Evolutionary conservation across 2,888 invertebrate genomes (phyloP).

Genomic region (Myopa testacea): DNA sequence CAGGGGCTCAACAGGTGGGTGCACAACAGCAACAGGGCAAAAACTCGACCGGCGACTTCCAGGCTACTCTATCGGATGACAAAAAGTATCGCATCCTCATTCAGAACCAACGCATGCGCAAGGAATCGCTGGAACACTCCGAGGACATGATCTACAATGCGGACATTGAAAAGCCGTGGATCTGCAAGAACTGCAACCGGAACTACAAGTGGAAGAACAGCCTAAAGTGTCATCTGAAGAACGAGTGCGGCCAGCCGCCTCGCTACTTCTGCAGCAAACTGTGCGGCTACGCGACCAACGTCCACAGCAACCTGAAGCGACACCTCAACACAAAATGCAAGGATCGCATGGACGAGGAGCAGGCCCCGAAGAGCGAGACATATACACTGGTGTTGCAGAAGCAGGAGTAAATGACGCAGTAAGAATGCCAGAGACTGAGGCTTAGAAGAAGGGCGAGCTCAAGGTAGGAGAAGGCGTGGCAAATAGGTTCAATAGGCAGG

Average conservation of each 20-base stretch:
- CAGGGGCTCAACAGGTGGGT: background rate
- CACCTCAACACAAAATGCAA: constrained; percentile 69
- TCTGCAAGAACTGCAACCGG: constrained; percentile 78
- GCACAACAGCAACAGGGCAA: background rate
- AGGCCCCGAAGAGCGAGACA: constrained; percentile 52
- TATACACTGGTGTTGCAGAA: constrained; percentile 61
- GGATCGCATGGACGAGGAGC: constrained; percentile 64
- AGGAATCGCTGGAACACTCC: constrained; percentile 67
- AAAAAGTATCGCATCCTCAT: constrained; percentile 67
- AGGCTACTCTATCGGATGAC: constrained; percentile 60
- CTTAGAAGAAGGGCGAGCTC: background rate
- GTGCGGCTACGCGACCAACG: constrained; percentile 69
- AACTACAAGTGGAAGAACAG: constrained; percentile 81
- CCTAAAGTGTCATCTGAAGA: constrained; percentile 77
- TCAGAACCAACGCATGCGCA: constrained; percentile 67
- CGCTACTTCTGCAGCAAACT: constrained; percentile 68
- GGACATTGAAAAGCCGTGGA: constrained; percentile 69
- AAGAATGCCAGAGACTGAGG: constrained; percentile 7
- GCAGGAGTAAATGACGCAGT: constrained; percentile 52
- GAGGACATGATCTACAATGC: constrained; percentile 69
- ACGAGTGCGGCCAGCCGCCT: constrained; percentile 75
- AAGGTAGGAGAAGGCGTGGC: background rate
- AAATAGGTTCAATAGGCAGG: background rate
- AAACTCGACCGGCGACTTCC: constrained; percentile 46
- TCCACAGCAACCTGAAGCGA: constrained; percentile 68